Evolutionary conservation across 2,888 invertebrate genomes (phyloP).

Genomic region (Eupithecia insigniata): DNA sequence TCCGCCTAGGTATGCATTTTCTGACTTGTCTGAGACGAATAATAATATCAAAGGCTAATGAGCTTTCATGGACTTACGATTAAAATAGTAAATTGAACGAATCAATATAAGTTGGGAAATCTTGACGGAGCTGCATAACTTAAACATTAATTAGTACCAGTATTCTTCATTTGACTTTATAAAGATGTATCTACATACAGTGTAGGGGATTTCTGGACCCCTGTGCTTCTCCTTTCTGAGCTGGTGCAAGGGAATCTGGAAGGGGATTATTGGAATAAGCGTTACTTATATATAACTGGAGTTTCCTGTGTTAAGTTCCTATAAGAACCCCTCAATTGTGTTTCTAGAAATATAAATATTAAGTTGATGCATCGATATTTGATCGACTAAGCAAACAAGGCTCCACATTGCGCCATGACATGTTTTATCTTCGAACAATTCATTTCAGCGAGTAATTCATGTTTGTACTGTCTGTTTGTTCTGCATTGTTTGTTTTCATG

Average conservation of each 20-base stretch:
- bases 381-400: constrained; percentile 59
- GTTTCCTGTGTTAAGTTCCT: neutral
- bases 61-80: too few relatives aligned
- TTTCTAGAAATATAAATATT: neutral
- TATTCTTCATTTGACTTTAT: too few relatives aligned
- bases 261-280: too few relatives aligned
- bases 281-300: too few relatives aligned
- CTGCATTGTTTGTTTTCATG: constrained; percentile 3
- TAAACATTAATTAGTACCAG: too few relatives aligned
- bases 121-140: too few relatives aligned
- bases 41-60: neutral
- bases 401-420: constrained; percentile 48
- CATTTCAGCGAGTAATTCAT: constrained; percentile 30
- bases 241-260: too few relatives aligned
- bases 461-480: constrained; percentile 24
- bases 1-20: constrained; percentile 8
- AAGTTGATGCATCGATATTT: constrained; percentile 51
- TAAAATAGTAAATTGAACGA: too few relatives aligned
- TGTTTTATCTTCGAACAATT: constrained; percentile 50
- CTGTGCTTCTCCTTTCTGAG: too few relatives aligned
- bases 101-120: too few relatives aligned
- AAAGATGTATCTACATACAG: too few relatives aligned
- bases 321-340: neutral
- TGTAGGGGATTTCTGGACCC: too few relatives aligned
- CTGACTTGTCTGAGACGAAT: constrained; percentile 10